phyloP scores from a whole-genome alignment of 2,113 vertebrate species.

The Trogon surrucura region DNA sequence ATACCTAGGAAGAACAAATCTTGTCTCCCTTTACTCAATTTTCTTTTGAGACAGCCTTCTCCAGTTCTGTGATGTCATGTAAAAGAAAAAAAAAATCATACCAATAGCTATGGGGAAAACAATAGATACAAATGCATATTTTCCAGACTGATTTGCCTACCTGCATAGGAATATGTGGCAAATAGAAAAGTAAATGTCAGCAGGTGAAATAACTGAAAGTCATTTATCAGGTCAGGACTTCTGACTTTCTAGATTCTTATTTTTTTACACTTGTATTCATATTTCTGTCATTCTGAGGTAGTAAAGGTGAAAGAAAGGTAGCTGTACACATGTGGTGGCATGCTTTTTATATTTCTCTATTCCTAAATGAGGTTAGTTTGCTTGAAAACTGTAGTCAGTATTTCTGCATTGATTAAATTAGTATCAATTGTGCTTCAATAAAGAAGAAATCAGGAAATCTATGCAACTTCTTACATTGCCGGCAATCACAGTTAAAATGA shows the following conservation, averaged over 20 bases:
- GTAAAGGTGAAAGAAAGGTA: not conserved
- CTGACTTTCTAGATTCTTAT: not conserved
- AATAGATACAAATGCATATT: not conserved
- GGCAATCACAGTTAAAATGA: not conserved
- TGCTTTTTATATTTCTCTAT: not conserved
- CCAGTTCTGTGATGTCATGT: not conserved
- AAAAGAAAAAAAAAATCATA: not conserved
- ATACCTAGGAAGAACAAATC: not conserved
- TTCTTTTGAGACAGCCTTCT: not conserved
- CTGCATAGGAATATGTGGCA: not conserved
- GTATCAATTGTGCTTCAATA: conserved; percentile 4
- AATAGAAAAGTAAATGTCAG: not conserved
- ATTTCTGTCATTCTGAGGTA: not conserved
- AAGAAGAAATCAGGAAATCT: not conserved
- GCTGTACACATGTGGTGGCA: not conserved
- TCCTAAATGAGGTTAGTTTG: not conserved
- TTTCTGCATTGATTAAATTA: conserved; percentile 12
- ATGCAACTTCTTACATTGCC: not conserved
- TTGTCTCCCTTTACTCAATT: not conserved
- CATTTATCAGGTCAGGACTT: not conserved
- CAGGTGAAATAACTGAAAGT: not conserved
- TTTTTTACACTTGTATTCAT: not conserved
- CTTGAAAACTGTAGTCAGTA: not conserved
- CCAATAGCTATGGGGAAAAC: not conserved
- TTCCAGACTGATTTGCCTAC: not conserved